Percentiles rank a stretch among this genome's conserved stretches.
Conservation (phyloP, 2,888 invertebrate species). For the Eupithecia inturbata region DNA sequence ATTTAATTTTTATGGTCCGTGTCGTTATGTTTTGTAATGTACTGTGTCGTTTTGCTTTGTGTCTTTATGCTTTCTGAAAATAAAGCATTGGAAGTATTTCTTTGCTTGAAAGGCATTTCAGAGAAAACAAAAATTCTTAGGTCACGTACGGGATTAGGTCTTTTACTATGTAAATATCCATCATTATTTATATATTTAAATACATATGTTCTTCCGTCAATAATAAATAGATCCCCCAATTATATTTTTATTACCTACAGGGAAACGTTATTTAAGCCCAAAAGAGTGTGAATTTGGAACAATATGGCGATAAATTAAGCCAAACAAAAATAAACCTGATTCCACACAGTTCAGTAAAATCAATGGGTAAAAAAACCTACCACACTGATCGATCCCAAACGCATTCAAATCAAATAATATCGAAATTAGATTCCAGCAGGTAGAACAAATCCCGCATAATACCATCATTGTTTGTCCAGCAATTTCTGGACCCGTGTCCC, state of each 20-base stretch:
- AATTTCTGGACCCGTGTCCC: slow-evolving; percentile 77
- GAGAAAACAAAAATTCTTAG: not conserved
- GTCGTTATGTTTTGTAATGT: slow-evolving; percentile 17
- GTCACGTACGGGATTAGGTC: not conserved
- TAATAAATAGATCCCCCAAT: not conserved
- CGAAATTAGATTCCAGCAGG: slow-evolving; percentile 46
- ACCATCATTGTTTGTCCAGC: slow-evolving; percentile 79
- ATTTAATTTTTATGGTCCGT: slow-evolving; percentile 27
- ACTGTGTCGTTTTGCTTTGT: not conserved
- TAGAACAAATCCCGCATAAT: slow-evolving; percentile 56
- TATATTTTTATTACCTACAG: not conserved
- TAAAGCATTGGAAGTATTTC: not conserved
- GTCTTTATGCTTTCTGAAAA: slow-evolving; percentile 9
- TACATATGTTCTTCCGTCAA: too few species aligned
- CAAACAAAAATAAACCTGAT: not conserved
- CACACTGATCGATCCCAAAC: slow-evolving; percentile 14
- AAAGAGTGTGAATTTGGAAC: not conserved
- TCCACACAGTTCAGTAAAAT: not conserved
- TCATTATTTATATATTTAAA: too few species aligned
- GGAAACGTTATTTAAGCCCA: not conserved
- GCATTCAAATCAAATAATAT: slow-evolving; percentile 36
- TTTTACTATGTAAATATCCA: not conserved
- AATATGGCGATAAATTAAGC: not conserved
- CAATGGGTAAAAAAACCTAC: slow-evolving; percentile 4
- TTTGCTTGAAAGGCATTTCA: not conserved